A percentile compares a stretch with the other conserved stretches of the same genome.
Conservation (phyloP, 2,797 vertebrate species). For the Brachyrhaphis roseni region DNA sequence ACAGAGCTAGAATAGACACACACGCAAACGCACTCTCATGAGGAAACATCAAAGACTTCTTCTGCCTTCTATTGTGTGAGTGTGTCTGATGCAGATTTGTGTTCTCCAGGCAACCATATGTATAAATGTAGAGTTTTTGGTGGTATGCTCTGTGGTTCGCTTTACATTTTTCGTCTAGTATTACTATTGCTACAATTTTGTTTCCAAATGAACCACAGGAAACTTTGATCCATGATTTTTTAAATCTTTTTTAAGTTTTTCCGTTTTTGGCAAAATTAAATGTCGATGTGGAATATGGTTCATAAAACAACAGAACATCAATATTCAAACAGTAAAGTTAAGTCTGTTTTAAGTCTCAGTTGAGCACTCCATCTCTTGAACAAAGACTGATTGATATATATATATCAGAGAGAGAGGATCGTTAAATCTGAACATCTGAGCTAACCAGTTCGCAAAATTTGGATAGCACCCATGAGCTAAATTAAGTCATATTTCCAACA, state of each 20-base stretch:
- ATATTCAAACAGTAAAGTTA: slow-evolving; percentile 16
- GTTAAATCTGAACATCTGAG: background rate
- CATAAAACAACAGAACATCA: background rate
- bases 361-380: slow-evolving; percentile 15
- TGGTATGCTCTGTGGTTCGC: slow-evolving; percentile 18
- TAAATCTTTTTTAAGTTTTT: slow-evolving; percentile 5
- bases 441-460: background rate
- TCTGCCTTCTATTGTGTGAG: slow-evolving; percentile 62
- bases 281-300: slow-evolving; percentile 9
- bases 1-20: slow-evolving; percentile 52
- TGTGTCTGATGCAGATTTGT: slow-evolving; percentile 41
- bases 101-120: slow-evolving; percentile 50
- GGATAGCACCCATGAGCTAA: background rate
- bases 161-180: slow-evolving; percentile 21
- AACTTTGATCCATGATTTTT: slow-evolving; percentile 6
- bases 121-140: slow-evolving; percentile 39
- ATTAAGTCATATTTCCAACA: background rate
- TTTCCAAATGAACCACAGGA: background rate
- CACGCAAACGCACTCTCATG: slow-evolving; percentile 47
- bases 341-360: slow-evolving; percentile 12
- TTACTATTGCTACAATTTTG: background rate
- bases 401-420: too few relatives aligned
- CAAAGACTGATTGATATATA: slow-evolving; percentile 15
- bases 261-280: background rate
- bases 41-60: slow-evolving; percentile 80